A percentile compares a stretch with the other conserved stretches of the same genome.
phyloP scores from a whole-genome alignment of 2,797 vertebrate genomes.

The Mustela erminea region DNA sequence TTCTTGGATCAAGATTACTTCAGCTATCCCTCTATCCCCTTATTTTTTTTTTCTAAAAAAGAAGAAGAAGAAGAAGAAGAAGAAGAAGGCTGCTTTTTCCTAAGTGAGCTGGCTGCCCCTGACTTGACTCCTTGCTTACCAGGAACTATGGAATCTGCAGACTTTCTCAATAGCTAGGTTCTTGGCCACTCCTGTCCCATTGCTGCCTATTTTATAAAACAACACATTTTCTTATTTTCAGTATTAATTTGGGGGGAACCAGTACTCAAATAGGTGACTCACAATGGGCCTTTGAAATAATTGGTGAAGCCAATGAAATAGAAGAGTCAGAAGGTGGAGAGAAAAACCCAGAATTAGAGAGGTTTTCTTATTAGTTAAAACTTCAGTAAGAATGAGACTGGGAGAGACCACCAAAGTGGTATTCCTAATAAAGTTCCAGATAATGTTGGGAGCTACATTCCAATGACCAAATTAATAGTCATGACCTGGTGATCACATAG shows the following conservation, averaged over 20 bases:
- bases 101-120: not conserved
- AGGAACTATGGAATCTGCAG: not conserved
- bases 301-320: slow-evolving; percentile 27
- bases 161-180: not conserved
- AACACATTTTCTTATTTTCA: not conserved
- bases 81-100: not conserved
- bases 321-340: not conserved
- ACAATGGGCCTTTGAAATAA: not conserved
- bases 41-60: not conserved
- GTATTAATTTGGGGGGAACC: not conserved
- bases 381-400: slow-evolving; percentile 3
- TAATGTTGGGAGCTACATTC: not conserved
- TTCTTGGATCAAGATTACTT: not conserved
- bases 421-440: slow-evolving; percentile 14
- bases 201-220: slow-evolving; percentile 4
- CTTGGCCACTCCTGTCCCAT: not conserved
- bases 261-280: not conserved
- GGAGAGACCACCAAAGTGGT: not conserved
- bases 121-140: not conserved
- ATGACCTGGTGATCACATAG: not conserved
- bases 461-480: not conserved
- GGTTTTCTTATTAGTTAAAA: not conserved
- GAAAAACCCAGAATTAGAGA: not conserved
- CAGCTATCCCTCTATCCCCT: not conserved
- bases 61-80: too few species aligned